Percentiles rank a stretch among this genome's conserved stretches.
Evolutionary conservation across 2,797 vertebrate genomes (phyloP).

Genomic region (Sebastolobus altivelis): DNA sequence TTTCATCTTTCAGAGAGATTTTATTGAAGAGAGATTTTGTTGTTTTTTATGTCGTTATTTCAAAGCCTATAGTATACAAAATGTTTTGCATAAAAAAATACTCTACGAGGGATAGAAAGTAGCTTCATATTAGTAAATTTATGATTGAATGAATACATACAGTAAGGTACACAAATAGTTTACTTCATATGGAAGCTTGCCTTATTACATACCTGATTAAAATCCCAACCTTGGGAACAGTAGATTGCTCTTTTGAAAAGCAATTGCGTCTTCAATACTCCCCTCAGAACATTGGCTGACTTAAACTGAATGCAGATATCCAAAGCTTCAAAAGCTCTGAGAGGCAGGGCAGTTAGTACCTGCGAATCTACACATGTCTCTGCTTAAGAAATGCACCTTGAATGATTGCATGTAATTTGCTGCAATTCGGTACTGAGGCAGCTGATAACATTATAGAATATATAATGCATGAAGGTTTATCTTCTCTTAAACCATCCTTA

Average conservation of each 20-base stretch:
- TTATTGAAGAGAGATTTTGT: neutral
- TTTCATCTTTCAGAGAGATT: neutral
- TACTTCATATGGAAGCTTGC: neutral
- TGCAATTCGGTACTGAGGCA: neutral
- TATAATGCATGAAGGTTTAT: neutral
- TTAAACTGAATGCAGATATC: neutral
- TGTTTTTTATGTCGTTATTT: neutral
- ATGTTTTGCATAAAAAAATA: neutral
- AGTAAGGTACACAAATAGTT: neutral
- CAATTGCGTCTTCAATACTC: neutral
- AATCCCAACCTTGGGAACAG: neutral
- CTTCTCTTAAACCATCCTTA: neutral
- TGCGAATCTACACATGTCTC: neutral
- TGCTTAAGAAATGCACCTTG: neutral
- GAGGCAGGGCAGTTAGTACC: neutral
- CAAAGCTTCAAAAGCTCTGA: neutral
- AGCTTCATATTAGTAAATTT: neutral
- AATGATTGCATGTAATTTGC: constrained; percentile 8
- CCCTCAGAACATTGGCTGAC: neutral
- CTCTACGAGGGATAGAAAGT: neutral
- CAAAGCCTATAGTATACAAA: neutral
- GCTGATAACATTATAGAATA: neutral
- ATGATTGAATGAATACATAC: neutral
- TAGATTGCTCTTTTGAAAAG: constrained; percentile 7
- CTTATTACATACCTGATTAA: neutral